Evolutionary conservation across 2,797 vertebrate genomes (phyloP), one percentile per base, ranked within the genome.

Genomic region (Huso huso): DNA sequence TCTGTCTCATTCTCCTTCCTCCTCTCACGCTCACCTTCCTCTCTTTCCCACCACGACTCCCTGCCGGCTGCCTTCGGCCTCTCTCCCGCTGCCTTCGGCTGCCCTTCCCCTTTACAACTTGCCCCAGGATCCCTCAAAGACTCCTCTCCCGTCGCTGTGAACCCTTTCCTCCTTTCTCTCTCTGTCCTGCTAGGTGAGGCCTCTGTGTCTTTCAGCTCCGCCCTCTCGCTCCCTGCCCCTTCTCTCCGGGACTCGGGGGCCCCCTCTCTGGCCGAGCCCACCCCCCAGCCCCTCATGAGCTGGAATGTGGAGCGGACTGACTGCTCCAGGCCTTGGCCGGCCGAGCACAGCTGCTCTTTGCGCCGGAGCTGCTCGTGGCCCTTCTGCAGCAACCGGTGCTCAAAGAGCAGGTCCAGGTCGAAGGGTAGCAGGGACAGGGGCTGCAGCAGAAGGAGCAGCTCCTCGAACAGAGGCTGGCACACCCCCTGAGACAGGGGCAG

Each of bases 341-440:
- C 89, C 0, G 85, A 88, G 6, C 91, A 91, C 55, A 99, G 91
- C 83, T 94, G 90, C 77, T 97, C 93, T 78, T 98, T 96, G 62
- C 88, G 90, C 18, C 91, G 92, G 66, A 91, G 90, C 67, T 99
- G 95, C 80, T 94, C 93, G 73, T 84, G 86, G 48, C 92, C 91
- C 71, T 89, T 92, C 67, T 95, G 94, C 70, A 93, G 88, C 76
- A 96, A 89, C 70, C 82, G 93, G 3, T 93, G 90, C 70, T 99
- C 94, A 0, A 99, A 99, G 1, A 97, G 90, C 8, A 97, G 83
- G 82, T 99, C 95, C 23, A 99, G 86, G 87, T 93, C 91, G 71
- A 99, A 99, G 70, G 96, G 96, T 63, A 99, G 88, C 68, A 99
- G 89, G 0, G 95, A 94, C 65, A 99, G 89, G 0, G 97, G 97